phyloP scores from a whole-genome alignment of 1,140 invertebrate species.

The Drosophila varians region DNA sequence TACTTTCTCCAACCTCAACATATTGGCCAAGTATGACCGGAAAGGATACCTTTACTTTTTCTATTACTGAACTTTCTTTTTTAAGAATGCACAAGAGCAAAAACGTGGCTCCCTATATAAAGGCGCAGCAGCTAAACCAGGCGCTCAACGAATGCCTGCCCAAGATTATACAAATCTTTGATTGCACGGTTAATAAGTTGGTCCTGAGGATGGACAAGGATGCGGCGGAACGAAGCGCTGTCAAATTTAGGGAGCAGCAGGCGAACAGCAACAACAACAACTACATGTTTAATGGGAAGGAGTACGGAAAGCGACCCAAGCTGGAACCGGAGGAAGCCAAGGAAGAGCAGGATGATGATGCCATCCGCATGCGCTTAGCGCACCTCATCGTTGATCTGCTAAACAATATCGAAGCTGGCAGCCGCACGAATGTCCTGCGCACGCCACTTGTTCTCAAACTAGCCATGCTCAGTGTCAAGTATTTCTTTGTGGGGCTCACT shows the following conservation, averaged over 20 bases:
- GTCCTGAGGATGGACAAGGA: conserved; percentile 67
- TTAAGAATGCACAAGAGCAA: conserved; percentile 76
- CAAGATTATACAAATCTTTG: conserved; percentile 79
- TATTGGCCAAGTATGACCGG: conserved; percentile 71
- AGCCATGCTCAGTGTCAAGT: conserved; percentile 88
- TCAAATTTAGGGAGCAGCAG: conserved; percentile 48
- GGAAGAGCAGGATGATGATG: conserved; percentile 20
- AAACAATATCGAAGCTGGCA: conserved; percentile 74
- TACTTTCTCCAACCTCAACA: conserved; percentile 73
- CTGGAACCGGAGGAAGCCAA: conserved; percentile 12
- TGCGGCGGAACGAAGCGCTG: conserved; percentile 31
- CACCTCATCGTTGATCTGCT: conserved; percentile 74
- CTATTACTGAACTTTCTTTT: background rate
- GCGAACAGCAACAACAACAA: conserved; percentile 50
- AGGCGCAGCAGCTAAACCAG: conserved; percentile 48
- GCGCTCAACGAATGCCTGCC: conserved; percentile 75
- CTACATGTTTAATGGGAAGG: conserved; percentile 52
- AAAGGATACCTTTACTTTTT: too few relatives aligned
- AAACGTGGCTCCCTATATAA: conserved; percentile 55
- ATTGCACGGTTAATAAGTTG: conserved; percentile 71
- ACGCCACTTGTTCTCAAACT: conserved; percentile 84
- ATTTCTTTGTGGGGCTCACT: conserved; percentile 90
- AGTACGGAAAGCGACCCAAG: conserved; percentile 43
- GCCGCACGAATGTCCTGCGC: conserved; percentile 49
- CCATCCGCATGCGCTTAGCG: conserved; percentile 54